Evolutionary conservation across 2,113 vertebrate genomes (phyloP).

Genomic region (Silurus asotus): DNA sequence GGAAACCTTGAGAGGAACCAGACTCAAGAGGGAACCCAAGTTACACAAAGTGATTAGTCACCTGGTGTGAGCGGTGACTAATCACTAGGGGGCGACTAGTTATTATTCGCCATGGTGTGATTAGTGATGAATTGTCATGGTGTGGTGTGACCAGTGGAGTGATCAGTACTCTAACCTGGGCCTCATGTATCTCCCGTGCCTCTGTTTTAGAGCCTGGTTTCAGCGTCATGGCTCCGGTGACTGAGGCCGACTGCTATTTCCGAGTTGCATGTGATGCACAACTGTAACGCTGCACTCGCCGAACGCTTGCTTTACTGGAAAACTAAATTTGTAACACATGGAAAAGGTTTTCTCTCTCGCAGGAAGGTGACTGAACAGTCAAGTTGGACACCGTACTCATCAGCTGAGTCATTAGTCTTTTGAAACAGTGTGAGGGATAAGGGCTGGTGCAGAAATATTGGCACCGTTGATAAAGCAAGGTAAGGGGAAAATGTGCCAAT

Average conservation of each 20-base stretch:
- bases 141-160: no score
- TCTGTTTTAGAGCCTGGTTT: constrained; percentile 22
- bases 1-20: no score
- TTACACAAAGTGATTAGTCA: no score
- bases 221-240: constrained; percentile 39
- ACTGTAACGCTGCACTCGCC: constrained; percentile 37
- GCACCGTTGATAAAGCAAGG: not conserved
- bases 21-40: no score
- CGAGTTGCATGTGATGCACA: constrained; percentile 51
- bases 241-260: constrained; percentile 50
- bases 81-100: no score
- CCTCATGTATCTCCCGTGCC: not conserved
- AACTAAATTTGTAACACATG: constrained; percentile 43
- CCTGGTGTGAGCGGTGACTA: no score
- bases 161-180: no score
- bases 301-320: constrained; percentile 7
- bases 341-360: not conserved
- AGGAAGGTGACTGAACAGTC: not conserved
- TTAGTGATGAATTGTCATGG: no score
- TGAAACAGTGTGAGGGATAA: not conserved
- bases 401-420: constrained; percentile 1
- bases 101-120: no score
- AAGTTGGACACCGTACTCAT: no score
- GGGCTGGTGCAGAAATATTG: not conserved
- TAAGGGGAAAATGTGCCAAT: no score